Evolutionary conservation across 2,888 invertebrate species (phyloP).

Genomic region (Ectemnius lituratus): DNA sequence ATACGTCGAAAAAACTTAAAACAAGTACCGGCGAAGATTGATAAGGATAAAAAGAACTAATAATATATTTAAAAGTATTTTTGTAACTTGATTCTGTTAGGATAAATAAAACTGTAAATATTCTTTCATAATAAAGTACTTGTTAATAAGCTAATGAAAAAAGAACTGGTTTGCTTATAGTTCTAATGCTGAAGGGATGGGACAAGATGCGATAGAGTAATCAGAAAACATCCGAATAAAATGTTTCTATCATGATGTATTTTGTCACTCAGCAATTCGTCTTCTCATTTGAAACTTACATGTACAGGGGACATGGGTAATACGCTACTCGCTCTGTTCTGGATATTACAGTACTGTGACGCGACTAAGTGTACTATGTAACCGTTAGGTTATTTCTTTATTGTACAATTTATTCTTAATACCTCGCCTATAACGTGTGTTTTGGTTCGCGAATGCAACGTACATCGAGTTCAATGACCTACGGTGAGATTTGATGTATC

Average conservation of each 20-base stretch:
- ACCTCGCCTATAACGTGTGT: conserved; percentile 53
- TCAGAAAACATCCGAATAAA: conserved; percentile 35
- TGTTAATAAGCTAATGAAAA: too few relatives aligned
- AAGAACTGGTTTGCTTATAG: background rate
- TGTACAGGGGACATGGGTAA: conserved; percentile 46
- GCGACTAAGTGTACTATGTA: conserved; percentile 47
- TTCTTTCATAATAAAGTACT: too few relatives aligned
- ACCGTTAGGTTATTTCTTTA: conserved; percentile 53
- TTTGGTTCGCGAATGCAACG: conserved; percentile 54
- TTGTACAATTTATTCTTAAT: conserved; percentile 59
- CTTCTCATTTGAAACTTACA: conserved; percentile 52
- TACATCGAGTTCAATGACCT: conserved; percentile 44
- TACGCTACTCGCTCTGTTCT: conserved; percentile 43
- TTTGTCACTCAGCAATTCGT: conserved; percentile 52
- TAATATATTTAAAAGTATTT: too few relatives aligned
- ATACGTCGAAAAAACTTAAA: too few relatives aligned
- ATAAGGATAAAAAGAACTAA: conserved; percentile 3
- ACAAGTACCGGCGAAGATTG: too few relatives aligned
- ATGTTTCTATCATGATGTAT: conserved; percentile 54
- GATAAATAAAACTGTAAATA: too few relatives aligned
- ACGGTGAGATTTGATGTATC: conserved; percentile 11
- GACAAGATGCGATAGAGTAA: conserved; percentile 16
- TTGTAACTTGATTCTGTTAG: too few relatives aligned
- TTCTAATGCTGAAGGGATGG: background rate
- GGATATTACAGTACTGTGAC: conserved; percentile 49